Percentiles rank a stretch among this genome's conserved stretches.
Conservation (phyloP, 2,113 vertebrate genomes). For the Ophiodon elongatus region DNA sequence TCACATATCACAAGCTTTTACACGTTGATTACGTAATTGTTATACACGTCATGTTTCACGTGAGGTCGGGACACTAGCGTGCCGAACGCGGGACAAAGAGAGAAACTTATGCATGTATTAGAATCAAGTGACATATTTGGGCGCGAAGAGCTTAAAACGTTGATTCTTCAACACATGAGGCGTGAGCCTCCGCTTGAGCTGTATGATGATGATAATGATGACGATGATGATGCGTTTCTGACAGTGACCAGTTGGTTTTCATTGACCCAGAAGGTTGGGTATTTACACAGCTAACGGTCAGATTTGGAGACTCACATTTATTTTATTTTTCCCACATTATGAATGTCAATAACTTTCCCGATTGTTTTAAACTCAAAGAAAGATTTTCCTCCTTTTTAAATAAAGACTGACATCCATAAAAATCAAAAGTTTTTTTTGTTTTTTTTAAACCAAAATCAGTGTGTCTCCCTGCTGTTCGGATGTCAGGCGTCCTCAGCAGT, state of each 20-base stretch:
- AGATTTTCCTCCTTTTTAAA: not conserved
- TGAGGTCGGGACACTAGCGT: not conserved
- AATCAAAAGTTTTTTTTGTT: no score
- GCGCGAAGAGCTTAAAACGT: not conserved
- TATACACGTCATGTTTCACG: not conserved
- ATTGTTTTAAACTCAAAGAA: not conserved
- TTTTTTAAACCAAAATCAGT: not conserved
- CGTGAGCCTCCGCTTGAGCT: not conserved
- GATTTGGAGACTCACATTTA: not conserved
- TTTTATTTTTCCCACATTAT: not conserved
- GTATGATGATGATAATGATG: not conserved
- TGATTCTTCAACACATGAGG: not conserved
- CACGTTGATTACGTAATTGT: no score
- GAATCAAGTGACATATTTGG: not conserved
- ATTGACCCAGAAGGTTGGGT: not conserved
- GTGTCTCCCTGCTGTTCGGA: slow-evolving; percentile 8
- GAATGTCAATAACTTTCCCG: not conserved
- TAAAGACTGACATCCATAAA: no score
- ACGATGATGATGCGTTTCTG: not conserved
- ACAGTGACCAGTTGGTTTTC: not conserved
- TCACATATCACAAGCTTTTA: not conserved
- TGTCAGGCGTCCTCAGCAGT: slow-evolving; percentile 28
- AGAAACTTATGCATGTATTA: not conserved
- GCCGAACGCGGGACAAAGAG: not conserved
- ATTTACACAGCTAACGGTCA: not conserved